Evolutionary conservation across 2,113 vertebrate genomes (phyloP).

Genomic region (Melozone crissalis): DNA sequence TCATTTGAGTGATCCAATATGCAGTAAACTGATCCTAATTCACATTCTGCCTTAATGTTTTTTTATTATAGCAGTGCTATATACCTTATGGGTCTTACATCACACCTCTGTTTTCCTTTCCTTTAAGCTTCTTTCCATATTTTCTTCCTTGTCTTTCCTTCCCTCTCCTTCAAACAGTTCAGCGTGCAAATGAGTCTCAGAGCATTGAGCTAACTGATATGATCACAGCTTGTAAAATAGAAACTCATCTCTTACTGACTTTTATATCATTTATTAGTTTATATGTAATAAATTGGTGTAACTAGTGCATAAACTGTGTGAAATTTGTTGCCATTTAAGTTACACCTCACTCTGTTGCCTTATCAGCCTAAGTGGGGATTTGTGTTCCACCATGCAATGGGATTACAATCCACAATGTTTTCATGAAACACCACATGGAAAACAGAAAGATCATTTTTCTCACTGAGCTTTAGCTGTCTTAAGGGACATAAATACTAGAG

Average conservation of each 20-base stretch:
- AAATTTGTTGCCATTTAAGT: neutral
- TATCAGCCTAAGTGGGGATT: neutral
- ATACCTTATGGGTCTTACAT: neutral
- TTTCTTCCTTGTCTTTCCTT: neutral
- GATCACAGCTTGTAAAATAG: neutral
- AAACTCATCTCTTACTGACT: neutral
- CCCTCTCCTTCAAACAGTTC: neutral
- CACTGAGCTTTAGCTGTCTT: neutral
- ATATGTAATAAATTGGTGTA: neutral
- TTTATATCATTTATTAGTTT: neutral
- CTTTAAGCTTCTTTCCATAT: neutral
- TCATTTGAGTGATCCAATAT: neutral
- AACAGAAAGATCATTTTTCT: neutral
- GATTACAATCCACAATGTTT: neutral
- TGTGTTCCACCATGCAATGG: neutral
- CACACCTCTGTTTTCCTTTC: neutral
- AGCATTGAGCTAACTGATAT: neutral
- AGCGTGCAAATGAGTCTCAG: neutral
- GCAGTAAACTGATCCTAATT: neutral
- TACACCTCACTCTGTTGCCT: neutral
- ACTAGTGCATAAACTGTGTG: neutral
- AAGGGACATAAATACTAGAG: neutral
- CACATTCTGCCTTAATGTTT: neutral
- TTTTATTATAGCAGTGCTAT: neutral
- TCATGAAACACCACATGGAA: neutral